Conservation (phyloP, 2,797 vertebrate genomes). For the Bovichtus variegatus region DNA sequence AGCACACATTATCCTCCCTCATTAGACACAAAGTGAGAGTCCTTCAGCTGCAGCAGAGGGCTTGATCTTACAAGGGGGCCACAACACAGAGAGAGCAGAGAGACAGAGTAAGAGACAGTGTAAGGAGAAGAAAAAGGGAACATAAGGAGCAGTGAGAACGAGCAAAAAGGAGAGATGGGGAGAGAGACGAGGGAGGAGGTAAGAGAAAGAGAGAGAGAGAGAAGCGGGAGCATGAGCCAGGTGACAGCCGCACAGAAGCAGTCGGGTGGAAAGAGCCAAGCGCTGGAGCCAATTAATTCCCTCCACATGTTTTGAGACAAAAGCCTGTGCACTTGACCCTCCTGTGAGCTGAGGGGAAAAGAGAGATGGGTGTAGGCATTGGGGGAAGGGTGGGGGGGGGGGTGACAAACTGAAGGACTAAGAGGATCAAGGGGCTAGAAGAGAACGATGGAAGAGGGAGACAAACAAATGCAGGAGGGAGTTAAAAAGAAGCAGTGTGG, state of each 20-base stretch:
- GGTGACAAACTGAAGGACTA: slow-evolving; percentile 57
- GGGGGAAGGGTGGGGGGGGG: slow-evolving; percentile 53
- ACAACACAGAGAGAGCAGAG: slow-evolving; percentile 41
- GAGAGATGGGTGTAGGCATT: slow-evolving; percentile 57
- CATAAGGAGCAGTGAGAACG: slow-evolving; percentile 15
- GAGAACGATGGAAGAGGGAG: slow-evolving; percentile 34
- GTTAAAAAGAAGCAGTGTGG: not conserved
- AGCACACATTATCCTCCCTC: slow-evolving; percentile 66
- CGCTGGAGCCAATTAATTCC: slow-evolving; percentile 83
- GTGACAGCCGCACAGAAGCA: slow-evolving; percentile 76
- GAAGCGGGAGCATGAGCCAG: slow-evolving; percentile 64
- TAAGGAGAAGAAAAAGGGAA: slow-evolving; percentile 25
- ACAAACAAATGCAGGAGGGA: slow-evolving; percentile 39
- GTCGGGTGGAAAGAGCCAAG: slow-evolving; percentile 78
- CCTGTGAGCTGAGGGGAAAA: slow-evolving; percentile 64
- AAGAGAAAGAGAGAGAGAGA: slow-evolving; percentile 22
- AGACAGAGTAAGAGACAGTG: slow-evolving; percentile 16
- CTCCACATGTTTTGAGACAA: slow-evolving; percentile 81
- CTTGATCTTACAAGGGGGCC: slow-evolving; percentile 77
- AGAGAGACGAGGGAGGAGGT: slow-evolving; percentile 1
- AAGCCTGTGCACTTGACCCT: slow-evolving; percentile 78
- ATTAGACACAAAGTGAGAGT: slow-evolving; percentile 71
- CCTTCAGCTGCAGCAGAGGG: slow-evolving; percentile 73
- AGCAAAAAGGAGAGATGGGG: not conserved
- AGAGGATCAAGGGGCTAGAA: slow-evolving; percentile 51